These are phyloP conservation scores for Aporrectodea caliginosa DNA, from an alignment of 1,140 invertebrate genomes.

Conservation along the genomic window DNA sequence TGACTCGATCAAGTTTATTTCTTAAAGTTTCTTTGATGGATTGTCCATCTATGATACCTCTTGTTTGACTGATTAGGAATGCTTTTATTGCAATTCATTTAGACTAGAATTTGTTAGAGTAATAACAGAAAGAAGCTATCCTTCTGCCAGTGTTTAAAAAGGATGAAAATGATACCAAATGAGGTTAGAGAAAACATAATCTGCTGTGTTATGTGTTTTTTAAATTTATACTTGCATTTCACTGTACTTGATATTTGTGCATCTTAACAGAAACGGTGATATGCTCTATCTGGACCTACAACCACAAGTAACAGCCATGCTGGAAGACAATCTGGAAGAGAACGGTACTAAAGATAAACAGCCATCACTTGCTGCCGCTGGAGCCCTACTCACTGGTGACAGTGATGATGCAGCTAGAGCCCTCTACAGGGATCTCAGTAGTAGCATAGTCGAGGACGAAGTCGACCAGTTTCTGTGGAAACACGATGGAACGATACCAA, in stretches of 20 bases:
- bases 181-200: no score
- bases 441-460: slow-evolving; percentile 69
- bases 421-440: slow-evolving; percentile 46
- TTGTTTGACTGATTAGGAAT: no score
- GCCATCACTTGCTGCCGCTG: slow-evolving; percentile 11
- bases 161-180: neutral
- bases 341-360: slow-evolving; percentile 22
- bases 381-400: slow-evolving; percentile 7
- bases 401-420: slow-evolving; percentile 33
- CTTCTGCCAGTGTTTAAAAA: neutral
- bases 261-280: slow-evolving; percentile 71
- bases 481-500: slow-evolving; percentile 81
- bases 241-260: neutral
- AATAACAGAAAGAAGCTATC: no score
- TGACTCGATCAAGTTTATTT: no score
- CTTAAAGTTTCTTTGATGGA: no score
- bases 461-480: slow-evolving; percentile 77
- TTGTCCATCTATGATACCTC: no score
- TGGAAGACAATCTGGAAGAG: slow-evolving; percentile 24
- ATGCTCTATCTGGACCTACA: slow-evolving; percentile 72
- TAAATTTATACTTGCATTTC: neutral
- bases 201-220: neutral
- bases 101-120: no score
- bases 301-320: slow-evolving; percentile 50
- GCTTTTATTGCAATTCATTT: no score